Evolutionary conservation across 2,113 vertebrate species (phyloP), one percentile per base, ranked within the genome.

Genomic region (Dasyurus viverrinus): DNA sequence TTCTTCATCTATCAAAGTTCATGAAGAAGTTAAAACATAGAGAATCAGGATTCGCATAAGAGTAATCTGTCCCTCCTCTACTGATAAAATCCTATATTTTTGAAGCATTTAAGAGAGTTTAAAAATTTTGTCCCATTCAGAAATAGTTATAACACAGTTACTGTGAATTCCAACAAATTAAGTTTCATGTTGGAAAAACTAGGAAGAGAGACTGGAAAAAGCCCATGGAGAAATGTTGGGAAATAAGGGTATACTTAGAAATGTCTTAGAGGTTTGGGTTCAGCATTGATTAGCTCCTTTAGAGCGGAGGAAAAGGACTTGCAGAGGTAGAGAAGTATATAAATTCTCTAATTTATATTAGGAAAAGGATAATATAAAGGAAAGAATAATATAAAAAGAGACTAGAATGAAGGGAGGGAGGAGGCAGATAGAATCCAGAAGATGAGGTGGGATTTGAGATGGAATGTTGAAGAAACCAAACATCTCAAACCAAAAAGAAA

Each of bases 401-500:
- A 27, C 16, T 42, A 47, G 23, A 24, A 27, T 8, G 5, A 25
- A 93, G 54, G 52, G 16, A 27, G 11, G 27, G 25, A 27, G 52
- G 16, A 27, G 27, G 27, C 55, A 27, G 57, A 12, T 36, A 68
- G 12, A 23, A 92, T 91, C 94, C n/a, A 52, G 54, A 47, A 76
- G 5, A 47, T 26, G 91, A 54, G 23, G 12, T 14, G 47, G 55
- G 24, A 53, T 93, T 90, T 68, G 50, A 14, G 27, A 48, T 47
- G 19, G 50, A 94, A 96, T 95, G 30, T 55, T 53, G 50, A 54
- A n/a, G 54, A n/a, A n/a, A 91, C 10, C 19, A 30, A 91, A n/a
- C 27, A 94, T 92, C 95, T 96, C 57, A 90, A 92, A 60, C 54
- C 7, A 55, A 93, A 9, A 84, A 60, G 1, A 27, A 91, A 92